Percentiles rank a stretch among this genome's conserved stretches.
phyloP scores from a whole-genome alignment of 2,797 vertebrate genomes.

The Crenuchus spilurus region DNA sequence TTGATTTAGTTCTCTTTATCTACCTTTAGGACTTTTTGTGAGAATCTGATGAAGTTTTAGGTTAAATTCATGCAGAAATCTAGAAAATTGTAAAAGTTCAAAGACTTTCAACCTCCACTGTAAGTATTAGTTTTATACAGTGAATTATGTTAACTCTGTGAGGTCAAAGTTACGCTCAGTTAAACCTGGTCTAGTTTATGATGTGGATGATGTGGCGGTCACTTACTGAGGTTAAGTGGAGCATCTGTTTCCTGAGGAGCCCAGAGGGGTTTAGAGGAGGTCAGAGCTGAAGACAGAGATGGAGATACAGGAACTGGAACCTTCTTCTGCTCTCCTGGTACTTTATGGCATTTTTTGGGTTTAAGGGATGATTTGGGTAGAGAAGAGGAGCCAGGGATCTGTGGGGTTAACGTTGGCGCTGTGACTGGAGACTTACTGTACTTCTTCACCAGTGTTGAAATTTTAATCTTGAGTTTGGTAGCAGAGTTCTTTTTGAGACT shows the following conservation, averaged over 20 bases:
- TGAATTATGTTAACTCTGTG: no score
- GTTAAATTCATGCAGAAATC: no score
- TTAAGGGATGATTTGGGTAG: conserved; percentile 8
- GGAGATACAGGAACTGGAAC: conserved; percentile 11
- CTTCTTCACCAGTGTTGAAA: conserved; percentile 51
- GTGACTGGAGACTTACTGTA: conserved; percentile 47
- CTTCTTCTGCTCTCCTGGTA: conserved; percentile 50
- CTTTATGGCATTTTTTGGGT: conserved; percentile 10
- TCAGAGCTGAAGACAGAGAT: conserved; percentile 46
- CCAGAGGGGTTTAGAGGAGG: conserved; percentile 70
- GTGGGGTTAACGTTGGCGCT: not conserved
- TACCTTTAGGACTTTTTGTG: no score
- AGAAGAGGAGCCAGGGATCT: conserved; percentile 10
- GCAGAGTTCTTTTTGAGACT: conserved; percentile 48
- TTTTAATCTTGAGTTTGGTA: conserved; percentile 53
- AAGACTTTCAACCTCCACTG: no score
- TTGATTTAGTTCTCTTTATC: no score
- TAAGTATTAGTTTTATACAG: no score
- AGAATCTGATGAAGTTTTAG: no score
- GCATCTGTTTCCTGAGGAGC: conserved; percentile 74
- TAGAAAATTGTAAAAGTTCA: no score
- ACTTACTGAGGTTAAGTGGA: conserved; percentile 73
- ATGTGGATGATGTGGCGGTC: not conserved
- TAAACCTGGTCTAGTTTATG: no score
- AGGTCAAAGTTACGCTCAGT: no score